Evolutionary conservation across 2,113 vertebrate genomes (phyloP), one percentile per base, ranked within the genome.

Genomic region (Jacana jacana): DNA sequence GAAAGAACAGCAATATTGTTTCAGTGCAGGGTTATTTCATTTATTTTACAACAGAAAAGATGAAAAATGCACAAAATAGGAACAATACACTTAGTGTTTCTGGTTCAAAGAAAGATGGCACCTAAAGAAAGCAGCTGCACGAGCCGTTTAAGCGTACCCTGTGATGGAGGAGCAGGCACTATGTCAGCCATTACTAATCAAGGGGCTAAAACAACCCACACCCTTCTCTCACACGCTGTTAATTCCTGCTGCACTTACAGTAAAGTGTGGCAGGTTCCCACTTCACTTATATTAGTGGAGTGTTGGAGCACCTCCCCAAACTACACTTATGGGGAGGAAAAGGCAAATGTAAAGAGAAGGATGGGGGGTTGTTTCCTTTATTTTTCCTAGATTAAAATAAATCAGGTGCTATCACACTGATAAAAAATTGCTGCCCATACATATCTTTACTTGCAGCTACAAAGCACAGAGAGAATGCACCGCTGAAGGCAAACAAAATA

Each of bases 1-100:
- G 39, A 79, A 93, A 94, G 64, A 97, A 95, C 23, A 91, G 58
- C 30, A 88, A 54, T 57, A 85, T 82, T 87, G 84, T 82, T 92
- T 96, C 4, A 0, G 30, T 23, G 46, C 11, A 58, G 37, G 35
- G 3, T 3, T 65, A 81, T 64, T 91, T 42, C 24, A 35, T 52
- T 81, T 66, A 31, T 54, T 77, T 80, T 58, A 92, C 37, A 86
- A 76, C 10, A 77, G 48, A 37, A 85, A 49, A 89, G 17, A 65
- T n/a, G 17, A 82, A 87, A 23, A 11, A 31, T 18, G 23, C 33
- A 72, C 39, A 64, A 87, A 82, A 73, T 25, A 71, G 42, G 46
- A 72, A 81, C 37, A 58, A 79, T 7, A 60, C 1, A 39, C 55
- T 64, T 48, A 33, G 31, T 13, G 12, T 42, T 91, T 63, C 77